These are phyloP conservation scores for Latrodectus hesperus DNA, from an alignment of 2,888 invertebrate genomes.

Conservation along the genomic window DNA sequence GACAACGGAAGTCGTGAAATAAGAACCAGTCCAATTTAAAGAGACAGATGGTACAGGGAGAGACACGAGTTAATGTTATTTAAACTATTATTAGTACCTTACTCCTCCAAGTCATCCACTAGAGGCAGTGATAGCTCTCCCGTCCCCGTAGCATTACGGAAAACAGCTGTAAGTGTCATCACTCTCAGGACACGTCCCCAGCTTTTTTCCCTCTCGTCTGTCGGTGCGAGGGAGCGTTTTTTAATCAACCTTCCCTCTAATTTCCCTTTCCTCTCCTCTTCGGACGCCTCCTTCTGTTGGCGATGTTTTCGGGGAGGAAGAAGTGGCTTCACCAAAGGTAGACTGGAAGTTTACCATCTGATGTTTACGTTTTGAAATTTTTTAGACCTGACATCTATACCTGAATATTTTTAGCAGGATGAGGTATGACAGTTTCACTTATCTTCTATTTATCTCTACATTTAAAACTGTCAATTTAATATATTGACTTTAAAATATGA, in stretches of 20 bases:
- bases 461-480: too few relatives aligned
- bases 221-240: background rate
- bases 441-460: too few relatives aligned
- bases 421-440: too few relatives aligned
- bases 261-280: too few relatives aligned
- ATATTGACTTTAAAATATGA: too few relatives aligned
- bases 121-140: background rate
- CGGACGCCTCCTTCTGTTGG: too few relatives aligned
- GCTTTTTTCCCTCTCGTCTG: too few relatives aligned
- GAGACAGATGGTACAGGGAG: conserved; percentile 41
- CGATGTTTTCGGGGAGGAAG: background rate
- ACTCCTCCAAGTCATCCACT: background rate
- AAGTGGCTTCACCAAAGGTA: background rate
- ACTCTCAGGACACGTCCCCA: conserved; percentile 10
- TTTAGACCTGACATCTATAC: too few relatives aligned
- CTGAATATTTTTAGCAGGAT: too few relatives aligned
- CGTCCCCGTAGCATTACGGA: conserved; percentile 19
- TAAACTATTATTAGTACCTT: conserved; percentile 60
- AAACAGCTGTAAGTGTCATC: conserved; percentile 58
- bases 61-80: conserved; percentile 39
- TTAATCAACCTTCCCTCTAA: too few relatives aligned
- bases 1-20: conserved; percentile 42
- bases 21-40: conserved; percentile 42
- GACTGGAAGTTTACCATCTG: too few relatives aligned
- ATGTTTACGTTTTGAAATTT: too few relatives aligned